phyloP scores from a whole-genome alignment of 1,140 invertebrate species.

The Hycleus cichorii region DNA sequence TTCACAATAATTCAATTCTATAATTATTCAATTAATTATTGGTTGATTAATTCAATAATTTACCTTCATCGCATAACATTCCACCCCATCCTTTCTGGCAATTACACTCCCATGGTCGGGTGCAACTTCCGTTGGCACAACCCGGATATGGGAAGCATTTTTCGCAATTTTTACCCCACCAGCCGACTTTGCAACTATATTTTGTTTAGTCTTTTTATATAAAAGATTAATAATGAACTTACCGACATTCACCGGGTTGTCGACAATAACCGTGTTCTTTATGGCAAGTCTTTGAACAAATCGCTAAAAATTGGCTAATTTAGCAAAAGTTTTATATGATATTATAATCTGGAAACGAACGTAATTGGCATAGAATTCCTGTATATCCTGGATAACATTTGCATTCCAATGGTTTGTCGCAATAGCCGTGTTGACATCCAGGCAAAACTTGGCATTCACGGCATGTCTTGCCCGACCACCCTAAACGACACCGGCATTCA shows the following conservation, averaged over 20 bases:
- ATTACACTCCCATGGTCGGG: conserved; percentile 80
- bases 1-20: conserved; percentile 70
- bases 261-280: conserved; percentile 77
- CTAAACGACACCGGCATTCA: conserved; percentile 74
- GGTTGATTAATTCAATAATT: not conserved
- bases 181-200: conserved; percentile 78
- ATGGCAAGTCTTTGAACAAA: conserved; percentile 76
- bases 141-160: conserved; percentile 80
- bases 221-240: conserved; percentile 10
- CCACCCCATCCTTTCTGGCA: conserved; percentile 81
- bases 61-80: conserved; percentile 79
- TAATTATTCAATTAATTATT: conserved; percentile 22
- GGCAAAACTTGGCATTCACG: conserved; percentile 70
- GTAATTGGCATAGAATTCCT: conserved; percentile 77
- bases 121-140: conserved; percentile 75
- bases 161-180: conserved; percentile 72
- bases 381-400: conserved; percentile 80
- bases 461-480: conserved; percentile 75
- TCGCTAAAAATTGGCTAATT: conserved; percentile 48
- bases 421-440: conserved; percentile 73
- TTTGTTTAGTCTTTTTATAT: conserved; percentile 4
- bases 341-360: conserved; percentile 49
- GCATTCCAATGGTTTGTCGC: conserved; percentile 76
- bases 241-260: conserved; percentile 64
- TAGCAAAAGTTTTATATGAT: not conserved